These are phyloP conservation scores for Cecropterus lyciades DNA, from an alignment of 1,140 invertebrate genomes.

Conservation along the genomic window DNA sequence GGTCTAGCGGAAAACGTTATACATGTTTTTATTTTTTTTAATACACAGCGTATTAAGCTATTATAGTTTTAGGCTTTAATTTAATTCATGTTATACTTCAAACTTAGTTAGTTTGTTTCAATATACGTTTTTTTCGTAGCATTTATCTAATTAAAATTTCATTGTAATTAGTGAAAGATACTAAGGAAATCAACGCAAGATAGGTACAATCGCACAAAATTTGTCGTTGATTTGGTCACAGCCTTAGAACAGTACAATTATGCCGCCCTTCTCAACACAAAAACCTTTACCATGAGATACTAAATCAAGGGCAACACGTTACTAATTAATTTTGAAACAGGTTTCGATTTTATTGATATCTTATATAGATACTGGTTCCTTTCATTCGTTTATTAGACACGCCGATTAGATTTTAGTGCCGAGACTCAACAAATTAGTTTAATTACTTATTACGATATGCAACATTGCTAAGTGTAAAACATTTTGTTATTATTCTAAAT, in stretches of 20 bases:
- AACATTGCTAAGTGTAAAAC: conserved; percentile 7
- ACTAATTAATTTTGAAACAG: conserved; percentile 27
- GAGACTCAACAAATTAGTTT: conserved; percentile 23
- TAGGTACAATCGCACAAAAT: not conserved
- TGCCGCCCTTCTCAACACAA: conserved; percentile 8
- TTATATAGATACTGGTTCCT: conserved; percentile 18
- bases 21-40: no score
- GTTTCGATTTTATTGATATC: conserved; percentile 26
- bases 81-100: no score
- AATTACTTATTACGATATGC: not conserved
- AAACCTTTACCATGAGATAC: conserved; percentile 20
- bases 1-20: not conserved
- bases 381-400: conserved; percentile 19
- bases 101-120: no score
- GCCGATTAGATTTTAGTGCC: conserved; percentile 16
- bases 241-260: conserved; percentile 1
- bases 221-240: not conserved
- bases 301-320: conserved; percentile 25
- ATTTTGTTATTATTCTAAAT: no score
- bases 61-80: no score
- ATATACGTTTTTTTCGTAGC: no score
- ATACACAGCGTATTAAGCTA: no score
- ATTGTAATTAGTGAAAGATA: no score
- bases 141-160: no score
- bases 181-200: not conserved